phyloP scores from a whole-genome alignment of 2,888 invertebrate species.

The Mythimna loreyi region DNA sequence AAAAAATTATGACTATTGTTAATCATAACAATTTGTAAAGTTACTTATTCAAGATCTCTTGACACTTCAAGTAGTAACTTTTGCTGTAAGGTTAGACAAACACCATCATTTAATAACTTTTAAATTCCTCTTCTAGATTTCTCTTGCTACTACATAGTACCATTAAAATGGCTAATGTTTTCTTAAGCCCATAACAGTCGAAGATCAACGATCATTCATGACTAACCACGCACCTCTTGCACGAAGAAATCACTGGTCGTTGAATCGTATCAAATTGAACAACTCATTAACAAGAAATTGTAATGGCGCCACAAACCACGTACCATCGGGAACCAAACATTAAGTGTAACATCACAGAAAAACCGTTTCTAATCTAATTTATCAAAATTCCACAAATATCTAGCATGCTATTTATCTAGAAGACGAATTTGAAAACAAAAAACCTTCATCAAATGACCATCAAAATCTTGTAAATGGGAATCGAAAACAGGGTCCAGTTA shows the following conservation, averaged over 20 bases:
- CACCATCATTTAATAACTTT: conserved; percentile 19
- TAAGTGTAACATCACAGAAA: not conserved
- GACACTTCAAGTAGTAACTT: no score
- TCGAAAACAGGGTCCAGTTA: conserved; percentile 44
- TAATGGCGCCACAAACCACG: not conserved
- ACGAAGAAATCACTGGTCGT: not conserved
- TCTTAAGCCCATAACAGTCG: not conserved
- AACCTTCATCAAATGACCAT: conserved; percentile 10
- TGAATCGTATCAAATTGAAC: not conserved
- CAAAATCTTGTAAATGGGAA: conserved; percentile 46
- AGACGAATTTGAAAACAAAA: conserved; percentile 42
- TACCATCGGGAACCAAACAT: not conserved
- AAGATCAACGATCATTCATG: conserved; percentile 21
- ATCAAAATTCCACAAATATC: not conserved
- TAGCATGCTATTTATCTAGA: conserved; percentile 16
- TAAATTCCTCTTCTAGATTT: conserved; percentile 50
- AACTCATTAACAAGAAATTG: not conserved
- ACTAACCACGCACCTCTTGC: conserved; percentile 31
- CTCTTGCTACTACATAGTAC: conserved; percentile 22
- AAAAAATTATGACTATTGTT: not conserved
- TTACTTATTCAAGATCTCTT: not conserved
- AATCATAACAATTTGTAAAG: not conserved
- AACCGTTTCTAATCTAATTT: not conserved
- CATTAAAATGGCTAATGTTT: not conserved
- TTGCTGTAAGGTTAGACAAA: conserved; percentile 2